Base-by-base conservation (phyloP, 2,797 vertebrate species). In the Alca torda region DNA sequence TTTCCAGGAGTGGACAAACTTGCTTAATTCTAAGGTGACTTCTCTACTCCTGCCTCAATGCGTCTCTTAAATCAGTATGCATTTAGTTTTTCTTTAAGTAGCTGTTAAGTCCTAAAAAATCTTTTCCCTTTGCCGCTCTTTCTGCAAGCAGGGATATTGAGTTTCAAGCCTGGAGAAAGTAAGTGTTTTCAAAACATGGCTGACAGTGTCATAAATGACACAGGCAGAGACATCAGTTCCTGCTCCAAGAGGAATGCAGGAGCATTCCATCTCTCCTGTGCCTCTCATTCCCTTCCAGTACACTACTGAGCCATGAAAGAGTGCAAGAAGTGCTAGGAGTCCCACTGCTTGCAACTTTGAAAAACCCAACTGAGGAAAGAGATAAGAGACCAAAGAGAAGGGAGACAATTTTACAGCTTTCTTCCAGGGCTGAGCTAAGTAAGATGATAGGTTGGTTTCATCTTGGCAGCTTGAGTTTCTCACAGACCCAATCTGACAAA, bases 141-240 rank as follows among this genome's bases (percentile, higher is more conserved):
- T n/a, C 67, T 92, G 61, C 57, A 81, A 77, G 43, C 9, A 69
- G 16, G 16, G 51, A 67, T 73, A 88, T 1, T 89, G 51, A 63
- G 11, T 72, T 75, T 89, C 73, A 69, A 93, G 35, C 26, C n/a
- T 70, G 43, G 39, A 91, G 54, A 85, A 95, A 68, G 41, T 6
- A 76, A 51, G 21, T 67, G 57, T 78, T 83, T 96, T 90, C 54
- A 79, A 93, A 90, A 95, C 72, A 93, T 72, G 65, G n/a, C 53
- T 93, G 72, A 54, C 57, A 79, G 69, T 87, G 88, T 72, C 87
- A 59, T 45, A 68, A 93, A 73, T 79, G 95, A 78, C 76, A 91
- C 20, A 73, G 43, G 59, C 64, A 86, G 81, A 84, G 75, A 82
- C 0, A 8, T 88, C 92, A 94, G 56, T 60, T 0, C 0, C 76